Evolutionary conservation across 2,888 invertebrate genomes (phyloP), one percentile per base, ranked within the genome.

Genomic region (Cyaniris semiargus): DNA sequence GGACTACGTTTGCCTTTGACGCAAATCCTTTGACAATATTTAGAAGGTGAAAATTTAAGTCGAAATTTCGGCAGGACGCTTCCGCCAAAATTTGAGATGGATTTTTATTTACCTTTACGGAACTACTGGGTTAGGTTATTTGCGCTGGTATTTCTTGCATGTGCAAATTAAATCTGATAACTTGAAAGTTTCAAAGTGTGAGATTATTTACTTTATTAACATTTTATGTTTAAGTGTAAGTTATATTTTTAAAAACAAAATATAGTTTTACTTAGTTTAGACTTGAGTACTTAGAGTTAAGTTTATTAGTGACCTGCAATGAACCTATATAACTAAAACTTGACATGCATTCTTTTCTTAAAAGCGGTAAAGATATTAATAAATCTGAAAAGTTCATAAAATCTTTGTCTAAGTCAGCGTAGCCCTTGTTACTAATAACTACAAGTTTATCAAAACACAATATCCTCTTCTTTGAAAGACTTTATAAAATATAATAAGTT

Each of bases 1-100:
- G 48, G 74, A 48, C 38, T 71, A 70, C 70, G 70, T 70, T 71
- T 71, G 38, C 71, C 74, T 74, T 48, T 74, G 74, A 53, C 21
- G 44, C 27, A 74, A 74, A 48, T 74, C 74, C 74, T 53, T 74
- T 53, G 74, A 38, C 71, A 34, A 38, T 71, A 71, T 38, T 38
- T 71, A 38, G 71, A 21, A 38, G 71, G 38, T 38, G 71, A 71
- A 71, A 38, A 71, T 71, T 71, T 38, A 13, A 71, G 38, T 71
- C 71, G 38, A 66, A 66, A 66, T 66, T 66, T 66, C 15, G 27
- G 66, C 27, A 15, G 15, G 27, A 15, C 27, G 21, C 10, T 70
- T 38, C 18, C n/a, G 71, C 71, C 18, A 7, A 13, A 31, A 66
- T 31, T 66, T 27, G 66, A 31, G 27, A 66, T 66, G 27, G 27